phyloP scores from a whole-genome alignment of 2,888 invertebrate species.

The Globia sparganii region DNA sequence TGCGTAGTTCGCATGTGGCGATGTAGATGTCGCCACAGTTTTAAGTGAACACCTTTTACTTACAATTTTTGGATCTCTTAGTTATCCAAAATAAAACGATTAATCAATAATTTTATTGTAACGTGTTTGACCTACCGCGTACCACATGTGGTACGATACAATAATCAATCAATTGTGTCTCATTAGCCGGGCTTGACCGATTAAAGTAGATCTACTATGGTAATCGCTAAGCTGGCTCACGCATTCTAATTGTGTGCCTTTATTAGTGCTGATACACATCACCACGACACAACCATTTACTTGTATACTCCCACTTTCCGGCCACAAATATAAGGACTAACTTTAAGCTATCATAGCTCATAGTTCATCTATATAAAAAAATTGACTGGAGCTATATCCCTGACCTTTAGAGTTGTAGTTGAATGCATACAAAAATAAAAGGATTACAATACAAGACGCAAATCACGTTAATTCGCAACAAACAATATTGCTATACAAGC shows the following conservation, averaged over 20 bases:
- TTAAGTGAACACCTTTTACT: neutral
- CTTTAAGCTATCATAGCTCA: neutral
- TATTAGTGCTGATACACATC: neutral
- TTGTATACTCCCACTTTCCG: neutral
- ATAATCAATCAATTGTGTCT: no score
- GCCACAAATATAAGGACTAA: neutral
- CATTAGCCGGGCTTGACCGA: no score
- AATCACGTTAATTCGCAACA: slow-evolving; percentile 16
- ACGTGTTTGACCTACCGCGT: no score
- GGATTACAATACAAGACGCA: slow-evolving; percentile 4
- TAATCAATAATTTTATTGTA: neutral
- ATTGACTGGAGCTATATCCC: neutral
- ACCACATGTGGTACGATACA: no score
- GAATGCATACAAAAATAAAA: neutral
- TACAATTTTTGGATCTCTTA: neutral
- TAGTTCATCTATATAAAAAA: neutral
- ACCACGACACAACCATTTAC: neutral
- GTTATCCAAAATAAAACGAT: neutral
- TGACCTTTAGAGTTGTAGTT: neutral
- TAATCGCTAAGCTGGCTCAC: no score
- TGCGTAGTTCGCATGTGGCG: no score
- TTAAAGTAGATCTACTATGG: no score
- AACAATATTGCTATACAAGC: slow-evolving; percentile 34
- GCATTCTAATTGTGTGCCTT: no score
- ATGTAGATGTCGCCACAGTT: no score